A percentile compares a stretch with the other conserved stretches of the same genome.
Evolutionary conservation across 2,888 invertebrate species (phyloP).

Genomic region (Xylophagus ater): DNA sequence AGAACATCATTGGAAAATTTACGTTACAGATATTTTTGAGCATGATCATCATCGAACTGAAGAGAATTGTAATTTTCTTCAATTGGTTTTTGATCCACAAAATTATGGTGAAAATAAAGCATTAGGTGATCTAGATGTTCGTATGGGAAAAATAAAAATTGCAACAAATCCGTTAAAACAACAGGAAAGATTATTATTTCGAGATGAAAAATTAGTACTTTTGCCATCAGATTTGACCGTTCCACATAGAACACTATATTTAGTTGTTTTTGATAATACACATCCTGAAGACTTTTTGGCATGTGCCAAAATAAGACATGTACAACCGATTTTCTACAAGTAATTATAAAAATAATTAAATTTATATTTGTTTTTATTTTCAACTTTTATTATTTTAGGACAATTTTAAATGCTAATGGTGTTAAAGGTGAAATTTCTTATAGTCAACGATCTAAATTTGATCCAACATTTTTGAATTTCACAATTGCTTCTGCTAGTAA

Average conservation of each 20-base stretch:
- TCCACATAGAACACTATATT: conserved; percentile 63
- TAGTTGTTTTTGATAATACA: conserved; percentile 68
- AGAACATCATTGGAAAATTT: conserved; percentile 79
- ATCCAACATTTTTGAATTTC: conserved; percentile 71
- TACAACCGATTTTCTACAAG: conserved; percentile 57
- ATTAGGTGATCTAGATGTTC: conserved; percentile 66
- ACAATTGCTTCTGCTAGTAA: conserved; percentile 53
- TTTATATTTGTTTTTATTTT: neutral
- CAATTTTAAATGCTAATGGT: conserved; percentile 62
- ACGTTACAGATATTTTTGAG: conserved; percentile 79
- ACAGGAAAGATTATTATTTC: conserved; percentile 42
- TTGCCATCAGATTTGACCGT: conserved; percentile 63
- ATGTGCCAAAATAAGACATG: conserved; percentile 68
- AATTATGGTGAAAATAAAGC: conserved; percentile 55
- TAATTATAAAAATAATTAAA: conserved; percentile 39
- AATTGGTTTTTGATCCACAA: conserved; percentile 74
- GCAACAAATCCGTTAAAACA: conserved; percentile 51
- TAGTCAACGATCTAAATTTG: conserved; percentile 68
- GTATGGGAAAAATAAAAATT: conserved; percentile 65
- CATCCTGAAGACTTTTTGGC: conserved; percentile 66
- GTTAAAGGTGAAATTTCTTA: conserved; percentile 69
- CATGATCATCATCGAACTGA: conserved; percentile 56
- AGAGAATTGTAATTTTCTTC: conserved; percentile 73
- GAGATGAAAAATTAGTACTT: conserved; percentile 59
- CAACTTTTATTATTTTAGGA: conserved; percentile 40